Evolutionary conservation across 2,888 invertebrate species (phyloP).

Genomic region (Sphecodes monilicornis): DNA sequence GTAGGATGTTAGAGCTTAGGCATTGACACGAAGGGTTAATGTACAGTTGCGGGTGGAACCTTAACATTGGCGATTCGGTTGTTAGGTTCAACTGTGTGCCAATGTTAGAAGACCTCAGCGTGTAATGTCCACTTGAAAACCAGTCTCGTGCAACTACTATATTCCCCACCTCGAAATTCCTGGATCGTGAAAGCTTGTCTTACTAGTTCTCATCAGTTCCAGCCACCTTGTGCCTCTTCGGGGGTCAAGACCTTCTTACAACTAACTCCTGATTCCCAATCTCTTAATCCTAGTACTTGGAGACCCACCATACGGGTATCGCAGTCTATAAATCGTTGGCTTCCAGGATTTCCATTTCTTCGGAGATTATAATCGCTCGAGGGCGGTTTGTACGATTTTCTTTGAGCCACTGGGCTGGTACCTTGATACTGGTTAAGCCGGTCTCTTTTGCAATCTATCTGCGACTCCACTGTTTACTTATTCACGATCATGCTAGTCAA

Average conservation of each 20-base stretch:
- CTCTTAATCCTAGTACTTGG: background rate
- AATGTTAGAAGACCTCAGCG: background rate
- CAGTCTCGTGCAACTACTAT: background rate
- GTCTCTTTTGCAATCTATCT: background rate
- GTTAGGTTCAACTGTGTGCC: background rate
- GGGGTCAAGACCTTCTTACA: constrained; percentile 1
- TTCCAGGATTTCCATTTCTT: background rate
- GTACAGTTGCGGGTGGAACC: background rate
- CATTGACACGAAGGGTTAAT: background rate
- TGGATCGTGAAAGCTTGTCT: constrained; percentile 3
- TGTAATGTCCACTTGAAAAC: background rate
- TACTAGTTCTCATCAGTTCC: constrained; percentile 12
- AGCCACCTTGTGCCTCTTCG: constrained; percentile 7
- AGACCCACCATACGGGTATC: background rate
- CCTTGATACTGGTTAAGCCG: background rate
- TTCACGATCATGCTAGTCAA: background rate
- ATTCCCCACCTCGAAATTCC: constrained; percentile 2
- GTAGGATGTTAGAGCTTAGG: background rate
- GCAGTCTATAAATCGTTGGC: background rate
- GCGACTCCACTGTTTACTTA: background rate
- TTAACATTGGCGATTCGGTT: background rate
- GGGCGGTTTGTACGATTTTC: background rate
- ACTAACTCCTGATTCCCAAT: background rate
- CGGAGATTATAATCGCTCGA: constrained; percentile 19
- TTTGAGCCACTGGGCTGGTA: background rate